Conservation (phyloP, 2,797 vertebrate species). For the Scomberomorus guttatus region DNA sequence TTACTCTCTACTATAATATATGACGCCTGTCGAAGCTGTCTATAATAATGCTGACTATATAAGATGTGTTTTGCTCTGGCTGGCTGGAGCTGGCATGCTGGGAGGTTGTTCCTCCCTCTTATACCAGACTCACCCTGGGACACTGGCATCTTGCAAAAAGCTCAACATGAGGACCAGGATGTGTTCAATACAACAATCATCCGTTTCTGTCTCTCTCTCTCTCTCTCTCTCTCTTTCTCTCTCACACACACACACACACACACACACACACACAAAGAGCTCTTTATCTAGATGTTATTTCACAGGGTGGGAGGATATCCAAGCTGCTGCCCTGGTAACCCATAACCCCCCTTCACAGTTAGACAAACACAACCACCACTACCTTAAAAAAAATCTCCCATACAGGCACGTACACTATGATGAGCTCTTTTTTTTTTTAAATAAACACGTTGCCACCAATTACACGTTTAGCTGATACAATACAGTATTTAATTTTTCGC, state of each 20-base stretch:
- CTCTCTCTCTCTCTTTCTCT: conserved; percentile 28
- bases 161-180: conserved; percentile 79
- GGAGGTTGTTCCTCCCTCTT: conserved; percentile 1
- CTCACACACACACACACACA: conserved; percentile 61
- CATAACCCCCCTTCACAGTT: conserved; percentile 46
- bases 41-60: not conserved
- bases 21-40: not conserved
- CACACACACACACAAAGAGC: conserved; percentile 79
- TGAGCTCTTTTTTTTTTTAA: too few relatives aligned
- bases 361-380: conserved; percentile 19
- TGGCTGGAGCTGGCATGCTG: not conserved
- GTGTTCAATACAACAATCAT: conserved; percentile 80
- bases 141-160: conserved; percentile 73
- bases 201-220: conserved; percentile 57
- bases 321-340: conserved; percentile 69
- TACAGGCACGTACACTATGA: too few relatives aligned
- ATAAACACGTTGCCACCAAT: conserved; percentile 10
- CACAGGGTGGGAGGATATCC: conserved; percentile 74
- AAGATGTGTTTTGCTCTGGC: not conserved
- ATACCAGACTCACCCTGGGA: conserved; percentile 37
- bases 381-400: conserved; percentile 1
- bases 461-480: not conserved
- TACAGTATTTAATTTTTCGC: conserved; percentile 12
- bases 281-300: conserved; percentile 84
- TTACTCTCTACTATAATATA: too few relatives aligned